Percentiles rank a stretch among this genome's conserved stretches.
phyloP scores from a whole-genome alignment of 2,797 vertebrate genomes.

The Danio jaintianensis region DNA sequence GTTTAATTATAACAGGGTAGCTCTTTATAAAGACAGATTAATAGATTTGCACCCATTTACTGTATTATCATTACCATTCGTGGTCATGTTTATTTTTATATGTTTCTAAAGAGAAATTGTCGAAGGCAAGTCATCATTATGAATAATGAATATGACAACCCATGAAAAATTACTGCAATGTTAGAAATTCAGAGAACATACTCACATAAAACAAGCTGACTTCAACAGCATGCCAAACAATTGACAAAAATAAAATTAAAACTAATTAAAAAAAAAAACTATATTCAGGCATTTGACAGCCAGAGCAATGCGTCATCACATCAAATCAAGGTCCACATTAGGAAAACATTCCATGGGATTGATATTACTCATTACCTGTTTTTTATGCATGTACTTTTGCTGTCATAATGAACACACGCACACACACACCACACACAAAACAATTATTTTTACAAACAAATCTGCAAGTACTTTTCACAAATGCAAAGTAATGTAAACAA shows the following conservation, averaged over 20 bases:
- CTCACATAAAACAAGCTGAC: neutral
- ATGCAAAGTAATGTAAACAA: no score
- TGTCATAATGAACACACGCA: neutral
- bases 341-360: neutral
- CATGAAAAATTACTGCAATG: neutral
- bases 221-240: neutral
- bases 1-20: conserved; percentile 28
- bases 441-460: no score
- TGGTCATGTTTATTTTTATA: conserved; percentile 4
- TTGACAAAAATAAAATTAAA: neutral
- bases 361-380: neutral
- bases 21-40: conserved; percentile 12
- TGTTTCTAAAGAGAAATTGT: conserved; percentile 27
- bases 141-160: neutral
- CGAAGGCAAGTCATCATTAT: conserved; percentile 17
- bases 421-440: no score
- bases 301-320: neutral
- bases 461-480: no score
- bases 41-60: neutral
- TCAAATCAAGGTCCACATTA: neutral
- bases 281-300: neutral
- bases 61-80: neutral
- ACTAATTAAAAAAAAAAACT: no score
- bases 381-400: neutral
- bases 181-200: neutral